Evolutionary conservation across 2,797 vertebrate species (phyloP).

Genomic region (Muscicapa striata): DNA sequence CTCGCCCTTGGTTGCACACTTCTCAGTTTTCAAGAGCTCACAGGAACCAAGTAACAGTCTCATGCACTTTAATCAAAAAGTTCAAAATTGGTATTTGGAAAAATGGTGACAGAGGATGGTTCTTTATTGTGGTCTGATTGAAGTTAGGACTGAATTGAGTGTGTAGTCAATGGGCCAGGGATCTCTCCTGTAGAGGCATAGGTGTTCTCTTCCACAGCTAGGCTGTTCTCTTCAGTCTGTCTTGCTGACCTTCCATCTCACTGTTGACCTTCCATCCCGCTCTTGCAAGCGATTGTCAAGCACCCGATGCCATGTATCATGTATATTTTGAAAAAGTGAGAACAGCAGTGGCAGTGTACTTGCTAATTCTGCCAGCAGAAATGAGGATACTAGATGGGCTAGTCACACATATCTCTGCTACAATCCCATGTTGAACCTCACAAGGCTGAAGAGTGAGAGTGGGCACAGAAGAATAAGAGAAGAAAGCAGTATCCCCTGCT

Average conservation of each 20-base stretch:
- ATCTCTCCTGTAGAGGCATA: neutral
- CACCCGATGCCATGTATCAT: fast-evolving
- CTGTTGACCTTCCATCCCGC: neutral
- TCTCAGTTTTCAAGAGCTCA: neutral
- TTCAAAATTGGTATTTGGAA: neutral
- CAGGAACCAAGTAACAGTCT: neutral
- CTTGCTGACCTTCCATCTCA: neutral
- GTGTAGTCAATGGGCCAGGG: neutral
- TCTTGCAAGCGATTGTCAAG: neutral
- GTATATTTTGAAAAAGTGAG: neutral
- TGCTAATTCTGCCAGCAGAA: neutral
- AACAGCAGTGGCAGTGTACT: neutral
- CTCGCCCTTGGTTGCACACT: neutral
- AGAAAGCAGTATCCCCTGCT: neutral
- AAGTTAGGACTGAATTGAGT: neutral
- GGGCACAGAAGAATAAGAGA: neutral
- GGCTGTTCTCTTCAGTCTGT: neutral
- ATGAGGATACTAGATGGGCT: neutral
- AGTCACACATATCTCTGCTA: neutral
- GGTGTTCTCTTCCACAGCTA: neutral
- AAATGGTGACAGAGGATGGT: neutral
- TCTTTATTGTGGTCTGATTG: neutral
- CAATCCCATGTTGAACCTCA: neutral
- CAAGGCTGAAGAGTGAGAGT: neutral
- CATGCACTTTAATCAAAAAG: neutral